These are phyloP conservation scores for Sipha maydis DNA, from an alignment of 2,888 invertebrate genomes.

Conservation along the genomic window DNA sequence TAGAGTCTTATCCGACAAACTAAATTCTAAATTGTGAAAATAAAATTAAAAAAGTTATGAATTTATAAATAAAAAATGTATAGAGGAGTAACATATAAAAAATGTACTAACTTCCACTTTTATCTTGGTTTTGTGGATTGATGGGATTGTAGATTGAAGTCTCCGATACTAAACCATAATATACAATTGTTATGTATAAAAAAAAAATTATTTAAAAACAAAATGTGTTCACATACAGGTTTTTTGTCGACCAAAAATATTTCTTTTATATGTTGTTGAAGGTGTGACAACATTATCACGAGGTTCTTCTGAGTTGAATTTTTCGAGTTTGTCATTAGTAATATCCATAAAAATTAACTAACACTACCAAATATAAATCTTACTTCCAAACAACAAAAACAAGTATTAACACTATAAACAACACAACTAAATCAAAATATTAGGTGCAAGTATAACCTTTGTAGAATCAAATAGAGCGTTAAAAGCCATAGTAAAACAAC, in stretches of 20 bases:
- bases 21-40: constrained; percentile 50
- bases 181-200: background rate
- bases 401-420: constrained; percentile 11
- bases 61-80: background rate
- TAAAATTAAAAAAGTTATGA: background rate
- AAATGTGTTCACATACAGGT: constrained; percentile 26
- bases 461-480: constrained; percentile 26
- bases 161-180: constrained; percentile 52
- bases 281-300: background rate
- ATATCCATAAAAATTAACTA: constrained; percentile 40
- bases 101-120: constrained; percentile 42
- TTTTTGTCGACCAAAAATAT: constrained; percentile 48
- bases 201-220: background rate
- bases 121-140: constrained; percentile 27
- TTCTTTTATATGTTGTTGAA: constrained; percentile 31
- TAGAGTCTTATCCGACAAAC: constrained; percentile 64
- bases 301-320: constrained; percentile 13
- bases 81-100: background rate
- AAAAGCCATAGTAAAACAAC: constrained; percentile 59
- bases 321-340: constrained; percentile 29
- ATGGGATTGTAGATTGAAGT: constrained; percentile 55
- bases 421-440: constrained; percentile 14
- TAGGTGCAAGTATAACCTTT: background rate
- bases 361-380: constrained; percentile 10
- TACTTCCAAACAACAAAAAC: constrained; percentile 3